Base-by-base conservation (phyloP, 2,888 invertebrate species). In the Zele albiditarsus region DNA sequence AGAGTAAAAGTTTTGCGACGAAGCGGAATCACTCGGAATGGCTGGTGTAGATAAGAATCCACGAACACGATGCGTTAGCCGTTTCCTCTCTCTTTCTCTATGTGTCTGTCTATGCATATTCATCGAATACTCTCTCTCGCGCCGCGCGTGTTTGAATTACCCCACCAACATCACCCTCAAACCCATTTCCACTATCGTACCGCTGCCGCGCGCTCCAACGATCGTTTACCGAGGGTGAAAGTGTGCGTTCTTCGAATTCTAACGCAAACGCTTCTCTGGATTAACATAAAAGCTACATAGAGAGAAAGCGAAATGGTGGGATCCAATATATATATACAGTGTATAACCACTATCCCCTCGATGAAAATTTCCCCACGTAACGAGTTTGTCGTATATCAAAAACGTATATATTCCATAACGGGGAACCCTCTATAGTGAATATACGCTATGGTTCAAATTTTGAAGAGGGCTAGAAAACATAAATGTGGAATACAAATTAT, bases 161-260 rank as follows among this genome's bases (percentile, higher is more conserved):
- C 71, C 62, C 53, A 33, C 66, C 27, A 38, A 38, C 72, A 28
- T 38, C 33, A n/a, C 58, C 33, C 60, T 27, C 63, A 20, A 49
- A 53, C 20, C 53, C 53, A 53, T 53, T 53, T 53, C 53, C 53
- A 53, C 53, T 53, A 53, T 53, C 53, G 20, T 53, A 20, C 53
- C 2, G 20, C n/a, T 53, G 20, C 53, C 53, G 53, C 20, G 42
- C 46, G 71, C 58, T 46, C 25, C 58, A 23, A n/a, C 71, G 66
- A 75, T 75, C 60, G 71, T 63, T 70, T 66, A 60, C 60, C 66
- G 67, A 73, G 75, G 75, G 75, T 65, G 65, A 73, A 77, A 70
- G 77, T 75, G 66, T 74, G 65, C 74, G 74, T 73, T 77, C 77
- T 72, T 69, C 72, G 72, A 72, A 77, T 77, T 77, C 74, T 71